Evolutionary conservation across 1,140 invertebrate species (phyloP), one percentile per base, ranked within the genome.

Genomic region (Hestina assimilis): DNA sequence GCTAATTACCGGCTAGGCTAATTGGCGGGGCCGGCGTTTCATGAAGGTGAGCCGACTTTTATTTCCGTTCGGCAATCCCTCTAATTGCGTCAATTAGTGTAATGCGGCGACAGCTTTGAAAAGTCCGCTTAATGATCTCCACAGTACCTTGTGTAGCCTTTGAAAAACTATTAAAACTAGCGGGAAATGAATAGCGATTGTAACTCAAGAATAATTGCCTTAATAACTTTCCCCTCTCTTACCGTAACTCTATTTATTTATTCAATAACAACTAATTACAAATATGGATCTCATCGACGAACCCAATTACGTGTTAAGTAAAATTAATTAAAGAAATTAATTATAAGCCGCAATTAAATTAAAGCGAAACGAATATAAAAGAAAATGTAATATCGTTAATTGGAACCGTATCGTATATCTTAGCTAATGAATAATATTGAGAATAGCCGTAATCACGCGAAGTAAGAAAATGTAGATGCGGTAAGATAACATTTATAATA

Each of bases 41-140:
- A 88, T 88, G 85, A 88, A 88, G 85, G 85, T 88, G 79, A 86
- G 83, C 75, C 75, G 78, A 81, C 80, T 86, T 86, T 88, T 88
- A 85, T 86, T 88, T 88, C 83, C 81, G 83, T 88, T 85, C 80
- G 77, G 75, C 83, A 84, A 86, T 88, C 85, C 81, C 83, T 88
- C 83, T 88, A 88, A 88, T 88, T 88, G 82, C 83, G 74, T 86
- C 85, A 86, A 88, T 88, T 88, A 88, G 85, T 85, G 80, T 88
- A 88, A 85, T 88, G 82, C 77, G 83, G 80, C 77, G 83, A 86
- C 85, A 83, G 81, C 75, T 86, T 82, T 82, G 75, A 81, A 82
- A 83, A 85, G 78, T 69, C 56, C 73, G 75, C 75, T 76, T 87
- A 85, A 84, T 84, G 79, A 86, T 87, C 79, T 79, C 72, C 54